Conservation (phyloP, 2,888 invertebrate genomes). For the Tuta absoluta region DNA sequence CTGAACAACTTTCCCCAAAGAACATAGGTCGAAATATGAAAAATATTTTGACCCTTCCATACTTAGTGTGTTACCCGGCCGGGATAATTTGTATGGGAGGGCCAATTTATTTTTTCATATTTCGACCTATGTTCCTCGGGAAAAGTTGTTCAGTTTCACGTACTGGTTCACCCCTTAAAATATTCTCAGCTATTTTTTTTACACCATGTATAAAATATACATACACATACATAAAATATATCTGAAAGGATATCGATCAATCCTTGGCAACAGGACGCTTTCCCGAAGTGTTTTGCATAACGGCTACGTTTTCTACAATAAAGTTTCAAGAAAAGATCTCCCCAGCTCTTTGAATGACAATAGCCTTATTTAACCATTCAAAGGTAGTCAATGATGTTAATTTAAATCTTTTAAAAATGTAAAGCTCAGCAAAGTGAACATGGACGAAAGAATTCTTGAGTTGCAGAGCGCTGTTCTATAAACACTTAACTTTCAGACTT, state of each 20-base stretch:
- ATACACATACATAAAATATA: neutral
- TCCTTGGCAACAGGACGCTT: conserved; percentile 1
- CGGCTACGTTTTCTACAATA: conserved; percentile 13
- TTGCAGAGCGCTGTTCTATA: neutral
- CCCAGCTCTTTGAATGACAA: conserved; percentile 22
- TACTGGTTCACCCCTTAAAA: too few relatives aligned
- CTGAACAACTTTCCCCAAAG: too few relatives aligned
- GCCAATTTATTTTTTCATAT: too few relatives aligned
- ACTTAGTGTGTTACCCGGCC: too few relatives aligned
- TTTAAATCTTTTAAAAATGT: conserved; percentile 21
- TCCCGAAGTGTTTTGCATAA: conserved; percentile 18
- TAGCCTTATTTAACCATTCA: conserved; percentile 21
- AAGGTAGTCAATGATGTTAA: conserved; percentile 20
- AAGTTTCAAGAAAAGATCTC: conserved; percentile 18
- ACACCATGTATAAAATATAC: too few relatives aligned
- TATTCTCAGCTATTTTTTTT: too few relatives aligned
- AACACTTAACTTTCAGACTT: conserved; percentile 2
- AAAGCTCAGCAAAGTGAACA: conserved; percentile 8
- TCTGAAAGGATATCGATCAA: conserved; percentile 7
- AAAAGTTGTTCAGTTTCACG: too few relatives aligned
- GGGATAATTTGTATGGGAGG: too few relatives aligned
- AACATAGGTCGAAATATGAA: too few relatives aligned
- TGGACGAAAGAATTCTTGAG: conserved; percentile 1
- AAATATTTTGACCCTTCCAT: too few relatives aligned
- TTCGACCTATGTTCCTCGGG: too few relatives aligned